These are phyloP conservation scores for Plestiodon gilberti DNA, from an alignment of 2,113 vertebrate genomes.

Conservation along the genomic window DNA sequence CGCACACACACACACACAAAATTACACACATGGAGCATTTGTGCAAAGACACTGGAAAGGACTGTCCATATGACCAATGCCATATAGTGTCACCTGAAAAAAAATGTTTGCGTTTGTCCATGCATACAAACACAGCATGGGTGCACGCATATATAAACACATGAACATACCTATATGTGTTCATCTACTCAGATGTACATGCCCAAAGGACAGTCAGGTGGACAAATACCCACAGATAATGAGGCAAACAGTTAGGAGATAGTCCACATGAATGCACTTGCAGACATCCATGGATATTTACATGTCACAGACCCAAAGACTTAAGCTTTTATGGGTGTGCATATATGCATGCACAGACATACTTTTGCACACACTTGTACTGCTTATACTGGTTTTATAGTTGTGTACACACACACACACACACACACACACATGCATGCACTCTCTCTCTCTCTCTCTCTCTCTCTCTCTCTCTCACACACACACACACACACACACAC, in stretches of 20 bases:
- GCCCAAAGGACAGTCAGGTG: neutral
- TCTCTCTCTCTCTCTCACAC: neutral
- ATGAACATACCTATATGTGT: neutral
- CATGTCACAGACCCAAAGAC: neutral
- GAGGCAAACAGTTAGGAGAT: neutral
- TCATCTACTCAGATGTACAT: neutral
- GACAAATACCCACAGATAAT: neutral
- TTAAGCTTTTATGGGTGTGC: neutral
- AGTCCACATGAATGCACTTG: neutral
- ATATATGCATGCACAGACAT: neutral
- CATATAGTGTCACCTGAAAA: neutral
- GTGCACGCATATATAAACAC: neutral
- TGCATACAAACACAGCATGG: neutral
- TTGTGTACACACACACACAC: neutral
- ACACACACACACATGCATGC: no score
- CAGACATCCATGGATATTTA: neutral
- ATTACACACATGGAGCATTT: neutral
- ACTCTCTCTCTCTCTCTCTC: no score
- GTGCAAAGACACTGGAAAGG: neutral
- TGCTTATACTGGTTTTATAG: no score
- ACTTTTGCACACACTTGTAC: neutral
- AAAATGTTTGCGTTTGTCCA: neutral
- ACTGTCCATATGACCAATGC: neutral
- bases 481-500: neutral
- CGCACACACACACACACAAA: neutral